A percentile compares a stretch with the other conserved stretches of the same genome.
Evolutionary conservation across 2,113 vertebrate genomes (phyloP).

Genomic region (Solea senegalensis): DNA sequence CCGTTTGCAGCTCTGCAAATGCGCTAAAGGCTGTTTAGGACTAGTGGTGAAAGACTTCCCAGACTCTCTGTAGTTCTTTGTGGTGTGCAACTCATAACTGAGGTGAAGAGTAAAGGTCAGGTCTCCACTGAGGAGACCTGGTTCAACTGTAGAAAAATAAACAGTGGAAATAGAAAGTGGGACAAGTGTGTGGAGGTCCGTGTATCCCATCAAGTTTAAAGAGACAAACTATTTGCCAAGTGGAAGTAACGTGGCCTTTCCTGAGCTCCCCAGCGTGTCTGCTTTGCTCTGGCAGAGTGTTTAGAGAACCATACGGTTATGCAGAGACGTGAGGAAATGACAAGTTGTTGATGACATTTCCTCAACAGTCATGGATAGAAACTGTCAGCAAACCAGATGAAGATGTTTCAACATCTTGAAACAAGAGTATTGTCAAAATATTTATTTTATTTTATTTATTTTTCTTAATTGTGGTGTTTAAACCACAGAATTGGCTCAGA

Average conservation of each 20-base stretch:
- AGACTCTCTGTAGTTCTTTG: constrained; percentile 49
- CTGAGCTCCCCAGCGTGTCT: constrained; percentile 36
- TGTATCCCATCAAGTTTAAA: constrained; percentile 43
- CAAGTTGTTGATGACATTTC: constrained; percentile 54
- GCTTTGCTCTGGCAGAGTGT: constrained; percentile 41
- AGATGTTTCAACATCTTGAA: constrained; percentile 5
- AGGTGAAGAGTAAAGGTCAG: constrained; percentile 64
- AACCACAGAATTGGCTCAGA: background rate
- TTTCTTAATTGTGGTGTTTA: background rate
- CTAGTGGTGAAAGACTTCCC: constrained; percentile 33
- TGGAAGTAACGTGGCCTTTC: constrained; percentile 46
- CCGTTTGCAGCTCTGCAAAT: constrained; percentile 17
- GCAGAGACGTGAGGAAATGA: constrained; percentile 35
- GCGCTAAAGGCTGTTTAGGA: constrained; percentile 31
- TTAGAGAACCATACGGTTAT: constrained; percentile 25
- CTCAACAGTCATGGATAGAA: constrained; percentile 35
- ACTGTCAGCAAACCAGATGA: constrained; percentile 28
- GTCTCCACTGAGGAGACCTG: constrained; percentile 52
- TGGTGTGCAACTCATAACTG: constrained; percentile 40
- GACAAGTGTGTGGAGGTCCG: constrained; percentile 33
- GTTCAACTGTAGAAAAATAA: constrained; percentile 69
- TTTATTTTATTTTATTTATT: background rate
- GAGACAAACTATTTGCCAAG: constrained; percentile 24
- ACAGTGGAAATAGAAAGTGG: constrained; percentile 39
- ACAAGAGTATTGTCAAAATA: background rate